Evolutionary conservation across 2,113 vertebrate species (phyloP), one percentile per base, ranked within the genome.

Genomic region (Antechinus flavipes): DNA sequence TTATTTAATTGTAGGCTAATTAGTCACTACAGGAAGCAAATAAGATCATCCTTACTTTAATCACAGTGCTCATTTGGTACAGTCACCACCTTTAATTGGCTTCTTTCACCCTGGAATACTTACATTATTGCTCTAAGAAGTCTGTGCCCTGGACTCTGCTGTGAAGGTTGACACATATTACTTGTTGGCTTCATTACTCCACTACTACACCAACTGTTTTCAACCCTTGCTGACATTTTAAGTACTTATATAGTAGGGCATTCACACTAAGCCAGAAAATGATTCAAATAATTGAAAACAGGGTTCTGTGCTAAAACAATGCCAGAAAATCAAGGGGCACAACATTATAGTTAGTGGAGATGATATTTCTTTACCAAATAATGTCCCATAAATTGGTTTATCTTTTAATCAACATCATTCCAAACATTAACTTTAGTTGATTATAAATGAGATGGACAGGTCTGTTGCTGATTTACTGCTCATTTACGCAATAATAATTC

Each of bases 1-100:
- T 91, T 96, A 90, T 91, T 94, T 50, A 91, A 22, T 90, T 95
- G 91, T 90, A 94, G 68, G 89, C 2, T 97, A 97, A 97, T 93
- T 96, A 95, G 35, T 92, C 95, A 68, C 94, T 93, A 94, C 0
- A 26, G 92, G 49, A 61, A 96, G 49, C 25, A 94, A 97, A 56
- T 30, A 94, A 22, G 93, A 90, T 55, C 96, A 90, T 58, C 96
- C 94, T 96, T 95, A 94, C 46, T 96, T 90, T 96, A 96, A 97
- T 94, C 91, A 61, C 35, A 93, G 11, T 50, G 94, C 96, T 95
- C 90, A 49, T 94, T 97, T 95, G n/a, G 90, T 97, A 46, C 91
- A 89, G 49, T 56, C 46, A 93, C 24, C 27, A 35, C 93, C 2
- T 90, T 68, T 96, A 94, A 97, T 94, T 96, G 97, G 56, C 55